Conservation (phyloP, 2,888 invertebrate genomes). For the Rhamphomyia laevipes region DNA sequence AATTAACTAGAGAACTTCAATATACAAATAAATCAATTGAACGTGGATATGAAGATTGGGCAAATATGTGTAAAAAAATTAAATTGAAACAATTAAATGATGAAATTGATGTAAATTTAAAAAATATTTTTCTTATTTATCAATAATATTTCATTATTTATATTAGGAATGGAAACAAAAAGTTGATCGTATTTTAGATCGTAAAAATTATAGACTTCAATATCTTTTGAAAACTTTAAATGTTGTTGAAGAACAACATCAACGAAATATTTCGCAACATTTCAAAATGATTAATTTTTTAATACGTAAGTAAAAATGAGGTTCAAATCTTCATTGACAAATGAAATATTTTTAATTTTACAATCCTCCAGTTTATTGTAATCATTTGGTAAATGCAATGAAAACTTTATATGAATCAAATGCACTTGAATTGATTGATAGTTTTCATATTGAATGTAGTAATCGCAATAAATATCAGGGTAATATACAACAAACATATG, state of each 20-base stretch:
- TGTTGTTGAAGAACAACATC: conserved; percentile 24
- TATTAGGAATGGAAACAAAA: conserved; percentile 22
- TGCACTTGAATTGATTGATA: neutral
- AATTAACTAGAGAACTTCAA: conserved; percentile 24
- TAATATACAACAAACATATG: neutral
- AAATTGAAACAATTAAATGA: conserved; percentile 24
- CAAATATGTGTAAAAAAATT: conserved; percentile 23
- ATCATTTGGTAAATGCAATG: neutral
- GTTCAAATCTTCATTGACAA: neutral
- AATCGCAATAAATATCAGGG: neutral
- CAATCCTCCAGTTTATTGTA: neutral
- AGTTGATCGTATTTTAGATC: conserved; percentile 16
- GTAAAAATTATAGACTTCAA: conserved; percentile 26
- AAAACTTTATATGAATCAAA: neutral
- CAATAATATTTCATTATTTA: neutral
- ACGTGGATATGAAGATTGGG: conserved; percentile 24
- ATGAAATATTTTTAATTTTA: too few species aligned
- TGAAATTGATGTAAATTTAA: conserved; percentile 19
- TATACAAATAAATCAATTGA: conserved; percentile 23
- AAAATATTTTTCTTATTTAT: neutral
- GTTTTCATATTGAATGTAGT: neutral
- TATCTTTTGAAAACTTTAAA: conserved; percentile 22
- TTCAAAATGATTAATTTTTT: conserved; percentile 27
- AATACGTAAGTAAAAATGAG: conserved; percentile 13
- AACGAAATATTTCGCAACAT: conserved; percentile 20